Percentiles rank a stretch among this genome's conserved stretches.
Conservation (phyloP, 2,888 invertebrate genomes). For the Phragmatobia fuliginosa region DNA sequence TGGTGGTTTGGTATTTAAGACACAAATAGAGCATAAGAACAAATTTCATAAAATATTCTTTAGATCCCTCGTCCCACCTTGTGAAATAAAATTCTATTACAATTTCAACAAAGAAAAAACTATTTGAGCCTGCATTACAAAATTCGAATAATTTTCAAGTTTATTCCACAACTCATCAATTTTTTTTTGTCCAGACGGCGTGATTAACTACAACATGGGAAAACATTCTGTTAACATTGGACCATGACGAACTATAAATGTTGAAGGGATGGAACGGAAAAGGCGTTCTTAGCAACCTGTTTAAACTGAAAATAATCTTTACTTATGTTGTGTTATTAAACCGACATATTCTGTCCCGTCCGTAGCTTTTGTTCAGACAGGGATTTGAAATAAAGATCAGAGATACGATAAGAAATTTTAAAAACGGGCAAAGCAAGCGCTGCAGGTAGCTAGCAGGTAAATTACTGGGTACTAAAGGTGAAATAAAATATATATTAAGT, state of each 20-base stretch:
- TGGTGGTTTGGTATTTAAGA: background rate
- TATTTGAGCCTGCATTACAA: background rate
- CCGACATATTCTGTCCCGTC: background rate
- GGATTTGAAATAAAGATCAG: background rate
- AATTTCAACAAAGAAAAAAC: background rate
- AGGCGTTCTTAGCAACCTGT: background rate
- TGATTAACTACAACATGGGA: slow-evolving; percentile 15
- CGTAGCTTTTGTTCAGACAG: background rate
- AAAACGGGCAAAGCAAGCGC: background rate
- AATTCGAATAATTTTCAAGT: background rate
- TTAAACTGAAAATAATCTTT: background rate
- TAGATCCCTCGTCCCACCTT: background rate
- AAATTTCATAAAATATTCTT: no score
- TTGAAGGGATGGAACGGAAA: background rate
- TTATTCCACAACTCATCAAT: background rate
- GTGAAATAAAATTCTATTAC: background rate
- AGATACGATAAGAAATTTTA: background rate
- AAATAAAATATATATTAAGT: no score
- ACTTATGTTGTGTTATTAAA: background rate
- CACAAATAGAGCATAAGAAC: background rate
- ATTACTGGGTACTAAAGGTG: no score
- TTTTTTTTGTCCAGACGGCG: slow-evolving; percentile 5
- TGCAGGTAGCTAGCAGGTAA: background rate
- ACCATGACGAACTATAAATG: slow-evolving; percentile 12
- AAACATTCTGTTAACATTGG: slow-evolving; percentile 11